Evolutionary conservation across 2,797 vertebrate genomes (phyloP), one percentile per base, ranked within the genome.

Genomic region (Crocidura indochinensis): DNA sequence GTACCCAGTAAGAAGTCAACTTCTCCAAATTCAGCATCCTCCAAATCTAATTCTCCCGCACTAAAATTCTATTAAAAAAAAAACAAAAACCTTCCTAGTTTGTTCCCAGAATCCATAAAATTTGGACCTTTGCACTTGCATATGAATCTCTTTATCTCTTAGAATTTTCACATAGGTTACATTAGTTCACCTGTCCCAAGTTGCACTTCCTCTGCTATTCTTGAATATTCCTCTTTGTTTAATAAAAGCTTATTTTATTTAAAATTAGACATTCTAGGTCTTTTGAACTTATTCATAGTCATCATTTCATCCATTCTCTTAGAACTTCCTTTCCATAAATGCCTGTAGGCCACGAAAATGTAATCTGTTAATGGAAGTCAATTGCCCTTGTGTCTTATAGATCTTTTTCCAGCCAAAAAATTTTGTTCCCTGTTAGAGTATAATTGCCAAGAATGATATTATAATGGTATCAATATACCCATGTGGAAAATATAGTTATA

Each of bases 401-500:
- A 71, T 12, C 8, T 62, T 69, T 64, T 27, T 90, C 10, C 65
- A 77, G 44, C 19, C 14, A 14, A 65, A 76, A 79, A 2, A 3
- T 68, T 74, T 67, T 80, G 49, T 84, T 47, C 44, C 56, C 24
- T 77, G n/a, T 38, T 29, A 2, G 46, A 72, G 38, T 77, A 19
- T 68, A 47, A 67, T 84, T 51, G 73, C 75, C 8, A 60, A 90
- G 56, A 74, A 46, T 7, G 31, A 83, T 73, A 84, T 47, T 83
- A 19, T 53, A 44, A 77, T 71, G 15, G 12, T 77, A 20, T 77
- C 51, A 65, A 14, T 81, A 29, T 91, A 53, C 11, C 29, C 6
- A 10, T 85, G 62, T 75, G 51, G 26, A 85, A 89, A 89, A 87
- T 87, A 74, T 91, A 92, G 31, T 76, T 24, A 84, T 76, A 77